Base-by-base conservation (phyloP, 2,113 vertebrate genomes). In the Macaca nemestrina region DNA sequence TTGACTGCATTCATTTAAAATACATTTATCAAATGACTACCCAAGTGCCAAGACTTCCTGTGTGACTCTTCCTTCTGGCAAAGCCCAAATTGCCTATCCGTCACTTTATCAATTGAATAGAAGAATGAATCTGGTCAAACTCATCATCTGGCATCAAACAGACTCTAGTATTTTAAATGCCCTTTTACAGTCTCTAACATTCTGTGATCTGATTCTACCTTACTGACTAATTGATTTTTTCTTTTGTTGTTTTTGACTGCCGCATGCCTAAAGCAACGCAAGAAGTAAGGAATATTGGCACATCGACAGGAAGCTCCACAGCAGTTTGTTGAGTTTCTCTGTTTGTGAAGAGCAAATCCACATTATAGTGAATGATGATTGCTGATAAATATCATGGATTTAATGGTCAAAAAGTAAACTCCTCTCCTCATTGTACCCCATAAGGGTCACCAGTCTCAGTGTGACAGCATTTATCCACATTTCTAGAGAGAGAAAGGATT, bases 31-130 rank as follows among this genome's bases (percentile, higher is more conserved):
- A 97, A 88, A 78, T 30, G 57, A 50, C 67, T 84, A 32, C 81
- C 18, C 45, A 35, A 5, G 8, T 81, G 81, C 88, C 87, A 90
- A 87, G 75, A 84, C 93, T 97, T 96, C 75, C 70, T 25, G 8
- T 50, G 84, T 18, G 45, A 61, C 70, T 87, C 18, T 90, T 59
- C 88, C 91, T 97, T 93, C 88, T 4, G 68, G 97, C 87, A 95
- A 97, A 97, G 93, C 78, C 85, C 92, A 81, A 75, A 88, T 93
- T 85, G 91, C 67, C 72, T 25, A 18, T 95, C 91, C 81, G 70
- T 97, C 87, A 97, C 90, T 97, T 95, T 90, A 72, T 97, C 95
- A 90, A 81, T 48, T 87, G 84, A 93, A 94, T 57, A 97, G 70
- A 88, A 95, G 80, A 92, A 90, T 59, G 35, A 95, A 92, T 84